These are phyloP conservation scores for Gallinago nigripennis DNA, from an alignment of 2,797 vertebrate species.

Conservation along the genomic window DNA sequence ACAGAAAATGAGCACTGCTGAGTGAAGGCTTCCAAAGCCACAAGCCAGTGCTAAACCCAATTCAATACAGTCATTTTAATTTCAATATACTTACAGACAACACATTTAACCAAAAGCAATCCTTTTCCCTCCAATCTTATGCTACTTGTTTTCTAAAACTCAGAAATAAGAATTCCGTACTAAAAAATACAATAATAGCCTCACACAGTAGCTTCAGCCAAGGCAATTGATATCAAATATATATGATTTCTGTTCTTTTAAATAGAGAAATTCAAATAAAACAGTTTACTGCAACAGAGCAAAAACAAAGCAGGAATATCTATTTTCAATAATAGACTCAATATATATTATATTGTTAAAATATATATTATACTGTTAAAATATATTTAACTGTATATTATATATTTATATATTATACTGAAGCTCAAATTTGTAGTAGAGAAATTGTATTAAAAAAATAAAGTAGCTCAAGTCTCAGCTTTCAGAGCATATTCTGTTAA, in stretches of 20 bases:
- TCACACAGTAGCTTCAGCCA: background rate
- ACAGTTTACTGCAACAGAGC: background rate
- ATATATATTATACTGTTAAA: background rate
- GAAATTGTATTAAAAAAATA: background rate
- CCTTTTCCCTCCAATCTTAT: background rate
- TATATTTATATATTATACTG: background rate
- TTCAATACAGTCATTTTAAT: background rate
- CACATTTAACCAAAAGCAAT: background rate
- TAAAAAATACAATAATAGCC: background rate
- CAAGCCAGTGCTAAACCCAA: background rate
- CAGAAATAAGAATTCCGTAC: background rate
- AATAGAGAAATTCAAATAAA: background rate
- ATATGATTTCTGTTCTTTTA: background rate
- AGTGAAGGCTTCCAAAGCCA: background rate
- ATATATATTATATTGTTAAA: background rate
- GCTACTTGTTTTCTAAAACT: background rate
- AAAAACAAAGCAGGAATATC: background rate
- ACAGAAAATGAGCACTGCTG: background rate
- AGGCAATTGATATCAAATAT: background rate
- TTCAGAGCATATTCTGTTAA: background rate
- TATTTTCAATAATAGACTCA: background rate
- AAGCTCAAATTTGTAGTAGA: background rate
- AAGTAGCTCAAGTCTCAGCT: background rate
- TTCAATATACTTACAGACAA: background rate
- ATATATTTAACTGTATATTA: too few relatives aligned